phyloP scores from a whole-genome alignment of 2,797 vertebrate species.

The Naso thynnoides region DNA sequence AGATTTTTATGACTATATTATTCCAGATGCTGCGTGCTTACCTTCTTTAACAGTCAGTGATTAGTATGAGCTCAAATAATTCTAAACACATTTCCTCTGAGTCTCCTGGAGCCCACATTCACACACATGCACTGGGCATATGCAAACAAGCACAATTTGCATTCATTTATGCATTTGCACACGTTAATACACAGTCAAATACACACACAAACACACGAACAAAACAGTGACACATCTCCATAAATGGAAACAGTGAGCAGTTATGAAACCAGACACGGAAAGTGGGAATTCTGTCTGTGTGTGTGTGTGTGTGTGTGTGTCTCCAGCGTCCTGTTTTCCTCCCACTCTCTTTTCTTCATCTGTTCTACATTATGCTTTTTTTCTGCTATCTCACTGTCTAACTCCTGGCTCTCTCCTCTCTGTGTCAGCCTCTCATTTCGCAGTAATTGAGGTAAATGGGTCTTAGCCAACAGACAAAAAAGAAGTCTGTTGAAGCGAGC shows the following conservation, averaged over 20 bases:
- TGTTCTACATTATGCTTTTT: conserved; percentile 70
- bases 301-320: conserved; percentile 16
- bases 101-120: conserved; percentile 10
- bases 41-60: conserved; percentile 8
- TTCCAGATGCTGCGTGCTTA: conserved; percentile 15
- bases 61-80: conserved; percentile 39
- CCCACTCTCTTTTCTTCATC: conserved; percentile 66
- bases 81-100: conserved; percentile 18
- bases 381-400: conserved; percentile 59
- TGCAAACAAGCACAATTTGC: conserved; percentile 51
- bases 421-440: conserved; percentile 54
- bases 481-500: conserved; percentile 45
- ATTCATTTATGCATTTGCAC: conserved; percentile 53
- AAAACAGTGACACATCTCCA: conserved; percentile 64
- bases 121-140: conserved; percentile 22
- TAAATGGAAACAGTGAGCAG: conserved; percentile 70
- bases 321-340: conserved; percentile 62
- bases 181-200: conserved; percentile 51
- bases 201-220: conserved; percentile 27
- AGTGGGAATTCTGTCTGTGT: conserved; percentile 58
- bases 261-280: conserved; percentile 72
- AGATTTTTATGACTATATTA: conserved; percentile 25
- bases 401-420: conserved; percentile 50
- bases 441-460: conserved; percentile 67
- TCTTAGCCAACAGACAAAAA: conserved; percentile 57